Evolutionary conservation across 2,888 invertebrate species (phyloP).

Genomic region (Calameuta filiformis): DNA sequence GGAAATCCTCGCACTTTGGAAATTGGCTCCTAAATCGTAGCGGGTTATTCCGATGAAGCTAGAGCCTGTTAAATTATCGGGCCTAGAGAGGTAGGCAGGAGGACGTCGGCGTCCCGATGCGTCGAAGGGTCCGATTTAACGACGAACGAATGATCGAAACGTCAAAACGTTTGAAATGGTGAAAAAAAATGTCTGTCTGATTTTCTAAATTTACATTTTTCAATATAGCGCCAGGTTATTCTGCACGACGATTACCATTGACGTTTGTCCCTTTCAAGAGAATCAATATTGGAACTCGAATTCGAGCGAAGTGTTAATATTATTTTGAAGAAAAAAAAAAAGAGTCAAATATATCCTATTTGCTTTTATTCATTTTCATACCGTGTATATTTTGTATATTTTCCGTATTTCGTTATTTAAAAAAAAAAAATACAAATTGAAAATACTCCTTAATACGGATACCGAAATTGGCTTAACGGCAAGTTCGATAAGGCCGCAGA

Average conservation of each 20-base stretch:
- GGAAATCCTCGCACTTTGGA: constrained; percentile 53
- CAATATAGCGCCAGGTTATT: not conserved
- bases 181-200: not conserved
- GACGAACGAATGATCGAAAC: not conserved
- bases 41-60: constrained; percentile 54
- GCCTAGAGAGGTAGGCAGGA: constrained; percentile 25
- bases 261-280: not conserved
- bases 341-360: not conserved
- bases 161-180: not conserved
- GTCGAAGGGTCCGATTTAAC: not conserved
- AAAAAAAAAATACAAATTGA: not conserved
- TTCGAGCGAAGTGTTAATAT: not conserved
- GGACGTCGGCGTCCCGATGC: not conserved
- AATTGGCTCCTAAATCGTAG: constrained; percentile 60
- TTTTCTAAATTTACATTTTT: not conserved
- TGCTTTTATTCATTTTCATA: not conserved
- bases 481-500: not conserved
- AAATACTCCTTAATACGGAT: not conserved
- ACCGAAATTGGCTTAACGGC: not conserved
- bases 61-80: constrained; percentile 54
- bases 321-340: not conserved
- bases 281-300: not conserved
- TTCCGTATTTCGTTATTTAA: not conserved
- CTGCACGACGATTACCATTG: not conserved
- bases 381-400: not conserved